A percentile compares a stretch with the other conserved stretches of the same genome.
These are phyloP conservation scores for Diadromus collaris DNA, from an alignment of 2,888 invertebrate species.

Conservation along the genomic window DNA sequence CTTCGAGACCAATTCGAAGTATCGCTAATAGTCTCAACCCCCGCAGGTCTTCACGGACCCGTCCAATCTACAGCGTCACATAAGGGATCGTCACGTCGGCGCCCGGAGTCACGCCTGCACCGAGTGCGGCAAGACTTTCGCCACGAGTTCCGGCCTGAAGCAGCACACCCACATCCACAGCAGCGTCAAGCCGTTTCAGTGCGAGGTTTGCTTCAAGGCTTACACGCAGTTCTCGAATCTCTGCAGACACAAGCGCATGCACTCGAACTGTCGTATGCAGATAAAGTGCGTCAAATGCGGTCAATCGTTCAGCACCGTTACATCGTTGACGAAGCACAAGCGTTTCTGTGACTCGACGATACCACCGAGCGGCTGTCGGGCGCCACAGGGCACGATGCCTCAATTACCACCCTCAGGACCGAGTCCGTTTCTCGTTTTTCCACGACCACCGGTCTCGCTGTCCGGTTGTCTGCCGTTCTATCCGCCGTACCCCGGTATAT, in stretches of 20 bases:
- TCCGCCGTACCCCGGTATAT: conserved; percentile 84
- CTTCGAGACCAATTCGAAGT: conserved; percentile 70
- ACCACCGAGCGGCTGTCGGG: conserved; percentile 73
- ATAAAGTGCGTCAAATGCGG: conserved; percentile 97
- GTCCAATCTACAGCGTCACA: conserved; percentile 97
- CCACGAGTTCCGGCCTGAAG: conserved; percentile 98
- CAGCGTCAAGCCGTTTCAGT: conserved; percentile 98
- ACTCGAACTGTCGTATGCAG: conserved; percentile 96
- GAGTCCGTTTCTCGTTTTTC: conserved; percentile 86
- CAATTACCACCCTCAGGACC: conserved; percentile 72
- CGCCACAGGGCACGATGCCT: conserved; percentile 73
- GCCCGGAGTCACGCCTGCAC: conserved; percentile 98
- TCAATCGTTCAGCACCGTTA: conserved; percentile 95
- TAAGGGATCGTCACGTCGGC: conserved; percentile 96
- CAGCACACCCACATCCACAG: conserved; percentile 99
- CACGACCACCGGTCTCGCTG: conserved; percentile 82
- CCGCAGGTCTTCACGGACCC: conserved; percentile 97
- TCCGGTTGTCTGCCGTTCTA: conserved; percentile 82
- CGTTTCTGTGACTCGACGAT: conserved; percentile 95
- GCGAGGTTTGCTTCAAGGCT: conserved; percentile 98
- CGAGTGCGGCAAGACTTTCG: conserved; percentile 99
- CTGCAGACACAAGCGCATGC: conserved; percentile 99
- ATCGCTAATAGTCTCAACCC: conserved; percentile 79
- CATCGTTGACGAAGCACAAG: conserved; percentile 97
- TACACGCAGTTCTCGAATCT: conserved; percentile 99